Evolutionary conservation across 1,140 invertebrate genomes (phyloP), one percentile per base, ranked within the genome.

Genomic region (Drosophila elegans): DNA sequence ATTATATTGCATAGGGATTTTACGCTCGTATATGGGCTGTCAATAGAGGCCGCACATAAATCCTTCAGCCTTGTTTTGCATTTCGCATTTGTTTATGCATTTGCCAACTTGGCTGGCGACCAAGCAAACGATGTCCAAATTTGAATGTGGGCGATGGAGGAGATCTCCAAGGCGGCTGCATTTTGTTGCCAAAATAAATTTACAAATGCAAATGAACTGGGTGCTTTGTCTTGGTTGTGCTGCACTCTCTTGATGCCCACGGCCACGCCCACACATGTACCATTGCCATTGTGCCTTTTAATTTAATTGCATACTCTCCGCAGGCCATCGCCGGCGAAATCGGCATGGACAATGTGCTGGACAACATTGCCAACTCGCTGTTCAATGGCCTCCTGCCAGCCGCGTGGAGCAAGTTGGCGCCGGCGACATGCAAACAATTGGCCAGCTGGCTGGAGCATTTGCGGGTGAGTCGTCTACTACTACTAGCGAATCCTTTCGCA

Each of bases 381-480:
- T 97, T 95, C 91, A 98, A 98, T 93, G 97, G 97, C 16, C 94
- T 95, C 68, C 93, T 98, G 74, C 97, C 97, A 32, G 89, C 93
- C n/a, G 95, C 95, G 61, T 98, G 97, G 97, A 93, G 95, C 21
- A 94, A 93, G 77, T 93, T 98, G 46, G 95, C 97, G 11, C 97
- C 97, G n/a, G 96, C 94, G 60, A 98, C 97, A 1, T 95, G 95
- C 79, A 98, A 98, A 93, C 95, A 93, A 51, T 94, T 98, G 5
- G 96, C 96, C 9, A 95, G 95, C 48, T 98, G 97, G 97, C 96
- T 98, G 93, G 95, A 96, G 36, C 97, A 98, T 93, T 97, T 98
- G 92, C 94, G 95, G 75, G 94, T 92, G 62, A 77, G 72, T 48
- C 21, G 46, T 2, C 12, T 6, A 5, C 25, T 75, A 9, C 64